Conservation (phyloP, 1,140 invertebrate genomes). For the Dreissena polymorpha region DNA sequence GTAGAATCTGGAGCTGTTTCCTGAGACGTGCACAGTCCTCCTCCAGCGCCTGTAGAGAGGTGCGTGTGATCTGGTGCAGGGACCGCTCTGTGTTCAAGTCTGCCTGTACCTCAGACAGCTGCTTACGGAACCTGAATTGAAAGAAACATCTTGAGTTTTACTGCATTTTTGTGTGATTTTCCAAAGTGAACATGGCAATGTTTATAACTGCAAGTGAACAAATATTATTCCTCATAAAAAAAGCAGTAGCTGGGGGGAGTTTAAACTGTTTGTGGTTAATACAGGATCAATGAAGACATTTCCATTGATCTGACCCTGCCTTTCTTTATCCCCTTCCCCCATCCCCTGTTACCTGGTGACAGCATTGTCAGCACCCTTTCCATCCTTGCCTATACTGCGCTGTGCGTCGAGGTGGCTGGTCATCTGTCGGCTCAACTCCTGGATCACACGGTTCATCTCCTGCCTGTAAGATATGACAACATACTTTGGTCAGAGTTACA, state of each 20-base stretch:
- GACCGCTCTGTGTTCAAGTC: slow-evolving; percentile 73
- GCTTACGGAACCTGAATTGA: slow-evolving; percentile 56
- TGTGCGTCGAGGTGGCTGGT: slow-evolving; percentile 65
- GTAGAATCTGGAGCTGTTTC: slow-evolving; percentile 63
- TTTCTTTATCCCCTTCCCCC: no score
- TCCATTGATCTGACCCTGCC: no score
- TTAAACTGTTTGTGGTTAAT: no score
- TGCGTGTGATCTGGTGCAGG: slow-evolving; percentile 72
- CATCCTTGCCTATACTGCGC: slow-evolving; percentile 47
- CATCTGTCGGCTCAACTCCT: slow-evolving; percentile 72
- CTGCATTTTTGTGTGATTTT: background rate
- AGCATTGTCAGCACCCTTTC: slow-evolving; percentile 47
- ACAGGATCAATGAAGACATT: no score
- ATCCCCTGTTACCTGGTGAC: slow-evolving; percentile 3
- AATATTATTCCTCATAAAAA: no score
- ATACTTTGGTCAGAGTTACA: no score
- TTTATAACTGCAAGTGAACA: no score
- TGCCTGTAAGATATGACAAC: slow-evolving; percentile 58
- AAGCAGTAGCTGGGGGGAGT: no score
- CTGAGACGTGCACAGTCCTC: slow-evolving; percentile 72
- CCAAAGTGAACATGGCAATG: no score
- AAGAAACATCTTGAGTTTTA: slow-evolving; percentile 2
- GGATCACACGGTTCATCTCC: slow-evolving; percentile 74
- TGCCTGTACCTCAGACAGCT: slow-evolving; percentile 63
- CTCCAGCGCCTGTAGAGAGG: slow-evolving; percentile 69